Evolutionary conservation across 2,888 invertebrate species (phyloP).

Genomic region (Hydropsyche betteni): DNA sequence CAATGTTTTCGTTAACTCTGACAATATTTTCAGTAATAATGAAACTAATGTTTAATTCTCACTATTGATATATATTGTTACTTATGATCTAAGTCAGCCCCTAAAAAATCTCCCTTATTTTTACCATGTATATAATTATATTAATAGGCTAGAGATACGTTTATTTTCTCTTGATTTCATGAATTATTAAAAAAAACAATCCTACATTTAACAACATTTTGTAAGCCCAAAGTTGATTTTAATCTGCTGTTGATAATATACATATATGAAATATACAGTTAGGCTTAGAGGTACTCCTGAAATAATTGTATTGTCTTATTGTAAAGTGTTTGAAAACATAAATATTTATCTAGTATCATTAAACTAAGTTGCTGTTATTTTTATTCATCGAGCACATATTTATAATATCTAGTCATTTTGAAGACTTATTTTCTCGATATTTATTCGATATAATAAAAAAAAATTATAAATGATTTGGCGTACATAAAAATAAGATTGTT

Average conservation of each 20-base stretch:
- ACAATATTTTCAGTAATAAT: too few species aligned
- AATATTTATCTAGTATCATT: slow-evolving; percentile 36
- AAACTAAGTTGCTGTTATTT: slow-evolving; percentile 43
- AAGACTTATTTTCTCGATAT: slow-evolving; percentile 47
- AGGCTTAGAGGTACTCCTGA: slow-evolving; percentile 27
- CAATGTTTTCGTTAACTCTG: too few species aligned
- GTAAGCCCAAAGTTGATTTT: slow-evolving; percentile 3
- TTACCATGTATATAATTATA: slow-evolving; percentile 17
- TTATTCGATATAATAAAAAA: slow-evolving; percentile 41
- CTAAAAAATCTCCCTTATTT: not conserved
- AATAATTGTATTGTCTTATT: slow-evolving; percentile 39
- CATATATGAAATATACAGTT: slow-evolving; percentile 26
- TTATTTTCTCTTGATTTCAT: not conserved
- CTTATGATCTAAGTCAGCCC: too few species aligned
- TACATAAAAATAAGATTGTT: slow-evolving; percentile 41
- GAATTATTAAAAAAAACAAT: not conserved
- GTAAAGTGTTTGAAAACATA: slow-evolving; percentile 37
- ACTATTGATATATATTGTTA: too few species aligned
- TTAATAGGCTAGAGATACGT: not conserved
- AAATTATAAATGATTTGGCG: slow-evolving; percentile 41
- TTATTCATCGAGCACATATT: slow-evolving; percentile 40
- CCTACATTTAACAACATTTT: slow-evolving; percentile 2
- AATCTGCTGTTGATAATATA: slow-evolving; percentile 10
- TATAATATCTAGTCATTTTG: slow-evolving; percentile 48
- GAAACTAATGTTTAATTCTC: too few species aligned